Evolutionary conservation across 53 echinoderm and acorn worm species (phyloP).

Genomic region (Hippasteria phrygiana): DNA sequence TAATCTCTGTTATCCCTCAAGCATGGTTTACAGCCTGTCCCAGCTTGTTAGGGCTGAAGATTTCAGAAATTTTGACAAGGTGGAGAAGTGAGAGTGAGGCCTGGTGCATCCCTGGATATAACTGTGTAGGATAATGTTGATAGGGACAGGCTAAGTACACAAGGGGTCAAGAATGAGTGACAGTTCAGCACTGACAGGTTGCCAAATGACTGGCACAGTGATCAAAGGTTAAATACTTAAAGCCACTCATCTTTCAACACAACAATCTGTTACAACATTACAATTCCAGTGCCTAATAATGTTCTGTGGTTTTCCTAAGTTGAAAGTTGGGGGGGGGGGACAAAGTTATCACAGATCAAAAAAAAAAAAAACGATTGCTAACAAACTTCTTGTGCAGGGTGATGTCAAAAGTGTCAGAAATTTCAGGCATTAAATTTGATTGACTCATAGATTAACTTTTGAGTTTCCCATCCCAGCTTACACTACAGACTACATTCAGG

Average conservation of each 20-base stretch:
- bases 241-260: neutral
- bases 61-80: neutral
- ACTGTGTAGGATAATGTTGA: slow-evolving; percentile 19
- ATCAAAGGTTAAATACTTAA: neutral
- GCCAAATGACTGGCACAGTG: neutral
- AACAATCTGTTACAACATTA: neutral
- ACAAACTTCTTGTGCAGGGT: no score
- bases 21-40: slow-evolving; percentile 21
- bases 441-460: no score
- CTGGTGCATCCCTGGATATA: neutral
- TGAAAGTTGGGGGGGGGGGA: no score
- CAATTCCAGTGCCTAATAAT: neutral
- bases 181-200: neutral
- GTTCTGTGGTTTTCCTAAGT: no score
- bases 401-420: no score
- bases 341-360: no score
- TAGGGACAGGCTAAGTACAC: slow-evolving; percentile 22
- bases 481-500: no score
- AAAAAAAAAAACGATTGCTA: no score
- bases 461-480: no score
- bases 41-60: slow-evolving; percentile 9
- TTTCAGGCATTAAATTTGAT: no score
- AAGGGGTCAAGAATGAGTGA: slow-evolving; percentile 12
- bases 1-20: neutral
- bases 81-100: neutral